Percentiles rank a stretch among this genome's conserved stretches.
Conservation (phyloP, 2,797 vertebrate species). For the Sebastes hopkinsi region DNA sequence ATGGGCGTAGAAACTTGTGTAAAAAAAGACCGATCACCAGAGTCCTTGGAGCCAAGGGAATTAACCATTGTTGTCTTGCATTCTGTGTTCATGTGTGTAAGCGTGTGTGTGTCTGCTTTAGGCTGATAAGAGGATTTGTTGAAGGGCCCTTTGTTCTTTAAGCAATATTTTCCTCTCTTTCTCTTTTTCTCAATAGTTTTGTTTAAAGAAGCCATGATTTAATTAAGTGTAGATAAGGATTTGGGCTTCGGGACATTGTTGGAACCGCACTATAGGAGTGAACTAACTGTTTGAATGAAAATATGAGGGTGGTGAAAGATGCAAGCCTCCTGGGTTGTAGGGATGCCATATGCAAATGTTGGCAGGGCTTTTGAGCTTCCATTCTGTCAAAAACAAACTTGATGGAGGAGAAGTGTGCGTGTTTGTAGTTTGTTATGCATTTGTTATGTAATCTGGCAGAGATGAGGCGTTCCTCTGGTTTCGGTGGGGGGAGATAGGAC, state of each 20-base stretch:
- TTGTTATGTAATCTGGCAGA: constrained; percentile 43
- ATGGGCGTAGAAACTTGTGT: not conserved
- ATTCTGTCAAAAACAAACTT: constrained; percentile 28
- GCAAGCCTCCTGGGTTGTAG: not conserved
- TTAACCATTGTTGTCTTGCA: constrained; percentile 14
- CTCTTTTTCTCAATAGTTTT: constrained; percentile 7
- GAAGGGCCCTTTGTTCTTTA: constrained; percentile 32
- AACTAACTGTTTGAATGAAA: constrained; percentile 7
- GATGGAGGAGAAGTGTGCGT: not conserved
- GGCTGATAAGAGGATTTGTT: constrained; percentile 54
- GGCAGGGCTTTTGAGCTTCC: constrained; percentile 15
- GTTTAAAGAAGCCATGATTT: constrained; percentile 30
- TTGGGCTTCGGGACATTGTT: constrained; percentile 11
- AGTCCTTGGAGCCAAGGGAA: not conserved
- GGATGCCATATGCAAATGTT: constrained; percentile 10
- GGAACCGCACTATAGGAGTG: not conserved
- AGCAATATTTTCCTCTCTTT: constrained; percentile 31
- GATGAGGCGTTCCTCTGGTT: constrained; percentile 20
- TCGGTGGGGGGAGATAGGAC: not conserved
- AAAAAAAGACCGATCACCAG: not conserved
- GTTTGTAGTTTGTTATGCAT: not conserved
- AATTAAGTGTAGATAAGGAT: constrained; percentile 40
- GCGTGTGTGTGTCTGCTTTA: constrained; percentile 33
- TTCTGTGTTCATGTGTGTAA: not conserved
- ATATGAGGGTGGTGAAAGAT: not conserved